Conservation (phyloP, 2,888 invertebrate species). For the Dryococelus australis region DNA sequence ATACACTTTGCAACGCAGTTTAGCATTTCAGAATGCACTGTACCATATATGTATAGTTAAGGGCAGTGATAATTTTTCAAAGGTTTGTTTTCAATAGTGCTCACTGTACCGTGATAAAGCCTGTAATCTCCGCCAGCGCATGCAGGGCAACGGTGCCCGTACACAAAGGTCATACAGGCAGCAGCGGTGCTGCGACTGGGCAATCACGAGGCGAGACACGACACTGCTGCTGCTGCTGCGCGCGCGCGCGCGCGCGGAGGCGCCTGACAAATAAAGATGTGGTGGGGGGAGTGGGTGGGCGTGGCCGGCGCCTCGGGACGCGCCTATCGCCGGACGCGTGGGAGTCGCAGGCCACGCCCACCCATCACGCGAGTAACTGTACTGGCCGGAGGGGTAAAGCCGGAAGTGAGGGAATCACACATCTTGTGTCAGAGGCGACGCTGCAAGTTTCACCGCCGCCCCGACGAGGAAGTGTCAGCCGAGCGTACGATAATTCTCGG, state of each 20-base stretch:
- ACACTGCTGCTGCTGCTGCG: not conserved
- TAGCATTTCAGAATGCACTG: too few species aligned
- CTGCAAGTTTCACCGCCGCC: not conserved
- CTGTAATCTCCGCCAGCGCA: too few species aligned
- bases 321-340: not conserved
- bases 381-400: not conserved
- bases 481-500: not conserved
- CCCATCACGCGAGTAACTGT: not conserved
- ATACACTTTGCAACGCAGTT: too few species aligned
- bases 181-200: too few species aligned
- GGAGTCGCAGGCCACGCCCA: not conserved
- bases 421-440: not conserved
- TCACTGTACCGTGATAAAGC: too few species aligned
- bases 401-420: not conserved
- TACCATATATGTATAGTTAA: too few species aligned
- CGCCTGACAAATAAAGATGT: too few species aligned
- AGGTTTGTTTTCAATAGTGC: too few species aligned
- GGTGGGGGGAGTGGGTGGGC: not conserved
- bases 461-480: not conserved
- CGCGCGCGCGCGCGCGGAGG: not conserved
- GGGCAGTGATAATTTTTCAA: too few species aligned
- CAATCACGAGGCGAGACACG: not conserved
- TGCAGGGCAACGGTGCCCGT: too few species aligned
- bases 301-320: conserved; percentile 16
- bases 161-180: too few species aligned